These are phyloP conservation scores for Dasypolia templi DNA, from an alignment of 2,888 invertebrate genomes.

Conservation along the genomic window DNA sequence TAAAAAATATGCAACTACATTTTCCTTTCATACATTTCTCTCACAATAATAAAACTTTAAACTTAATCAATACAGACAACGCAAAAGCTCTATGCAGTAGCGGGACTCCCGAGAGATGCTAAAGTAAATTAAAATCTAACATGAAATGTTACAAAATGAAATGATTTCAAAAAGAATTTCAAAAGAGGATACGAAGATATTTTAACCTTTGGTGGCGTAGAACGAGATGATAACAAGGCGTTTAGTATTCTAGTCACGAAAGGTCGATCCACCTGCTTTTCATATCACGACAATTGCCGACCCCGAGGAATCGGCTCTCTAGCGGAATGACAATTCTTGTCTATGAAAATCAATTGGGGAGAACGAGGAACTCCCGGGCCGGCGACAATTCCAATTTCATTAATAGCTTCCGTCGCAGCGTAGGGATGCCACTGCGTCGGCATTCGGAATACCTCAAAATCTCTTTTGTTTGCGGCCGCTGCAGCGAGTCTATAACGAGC, in stretches of 20 bases:
- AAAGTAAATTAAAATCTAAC: slow-evolving; percentile 78
- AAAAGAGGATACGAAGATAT: slow-evolving; percentile 80
- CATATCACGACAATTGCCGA: slow-evolving; percentile 89
- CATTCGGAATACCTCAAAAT: slow-evolving; percentile 61
- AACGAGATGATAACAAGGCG: slow-evolving; percentile 87
- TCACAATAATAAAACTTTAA: slow-evolving; percentile 47
- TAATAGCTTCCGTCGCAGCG: slow-evolving; percentile 84
- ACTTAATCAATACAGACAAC: slow-evolving; percentile 59
- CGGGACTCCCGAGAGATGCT: slow-evolving; percentile 64
- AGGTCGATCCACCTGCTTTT: slow-evolving; percentile 89
- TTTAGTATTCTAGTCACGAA: slow-evolving; percentile 86
- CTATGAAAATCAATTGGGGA: slow-evolving; percentile 88
- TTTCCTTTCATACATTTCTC: slow-evolving; percentile 30
- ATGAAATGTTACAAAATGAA: too few species aligned
- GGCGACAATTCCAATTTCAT: slow-evolving; percentile 86
- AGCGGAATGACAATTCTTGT: slow-evolving; percentile 86
- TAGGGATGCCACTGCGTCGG: slow-evolving; percentile 73
- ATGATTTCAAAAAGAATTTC: slow-evolving; percentile 78
- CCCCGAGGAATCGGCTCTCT: slow-evolving; percentile 84
- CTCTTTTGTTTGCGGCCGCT: slow-evolving; percentile 59
- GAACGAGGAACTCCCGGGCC: slow-evolving; percentile 80
- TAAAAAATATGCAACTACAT: slow-evolving; percentile 21
- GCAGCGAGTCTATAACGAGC: slow-evolving; percentile 62
- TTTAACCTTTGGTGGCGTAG: slow-evolving; percentile 83
- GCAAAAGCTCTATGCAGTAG: slow-evolving; percentile 56